Evolutionary conservation across 2,888 invertebrate genomes (phyloP).

Genomic region (Falcaria lacertinaria): DNA sequence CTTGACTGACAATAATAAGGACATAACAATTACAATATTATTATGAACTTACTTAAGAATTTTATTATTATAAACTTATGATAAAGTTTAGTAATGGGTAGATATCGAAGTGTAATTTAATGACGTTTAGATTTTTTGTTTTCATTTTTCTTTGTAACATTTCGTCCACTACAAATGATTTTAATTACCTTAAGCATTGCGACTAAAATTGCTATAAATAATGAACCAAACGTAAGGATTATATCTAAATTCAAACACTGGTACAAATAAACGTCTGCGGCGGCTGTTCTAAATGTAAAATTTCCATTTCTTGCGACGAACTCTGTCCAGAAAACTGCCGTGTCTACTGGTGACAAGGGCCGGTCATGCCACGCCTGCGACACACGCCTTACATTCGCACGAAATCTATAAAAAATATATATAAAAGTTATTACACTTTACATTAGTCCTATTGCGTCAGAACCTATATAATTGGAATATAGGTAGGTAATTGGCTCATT

Average conservation of each 20-base stretch:
- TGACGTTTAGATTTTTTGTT: slow-evolving; percentile 23
- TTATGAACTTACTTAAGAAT: too few species aligned
- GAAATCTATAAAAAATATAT: slow-evolving; percentile 47
- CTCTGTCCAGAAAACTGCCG: slow-evolving; percentile 83
- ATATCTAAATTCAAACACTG: slow-evolving; percentile 69
- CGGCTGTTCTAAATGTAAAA: slow-evolving; percentile 64
- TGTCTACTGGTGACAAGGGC: slow-evolving; percentile 78
- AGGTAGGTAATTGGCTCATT: too few species aligned
- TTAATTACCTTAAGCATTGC: slow-evolving; percentile 15
- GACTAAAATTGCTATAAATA: slow-evolving; percentile 16
- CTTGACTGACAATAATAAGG: too few species aligned
- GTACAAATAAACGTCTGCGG: slow-evolving; percentile 76
- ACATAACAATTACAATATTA: too few species aligned
- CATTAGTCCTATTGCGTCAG: too few species aligned
- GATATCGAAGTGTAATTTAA: slow-evolving; percentile 17
- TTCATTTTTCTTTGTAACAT: slow-evolving; percentile 11
- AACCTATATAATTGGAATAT: too few species aligned
- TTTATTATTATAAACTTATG: too few species aligned
- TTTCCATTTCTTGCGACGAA: slow-evolving; percentile 78
- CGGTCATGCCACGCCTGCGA: slow-evolving; percentile 80
- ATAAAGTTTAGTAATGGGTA: too few species aligned
- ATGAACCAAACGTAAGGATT: slow-evolving; percentile 19
- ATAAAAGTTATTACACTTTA: too few species aligned
- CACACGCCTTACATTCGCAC: slow-evolving; percentile 60
- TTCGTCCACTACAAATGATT: slow-evolving; percentile 13